phyloP scores from a whole-genome alignment of 2,113 vertebrate species.

The Anser brachyrhynchus region DNA sequence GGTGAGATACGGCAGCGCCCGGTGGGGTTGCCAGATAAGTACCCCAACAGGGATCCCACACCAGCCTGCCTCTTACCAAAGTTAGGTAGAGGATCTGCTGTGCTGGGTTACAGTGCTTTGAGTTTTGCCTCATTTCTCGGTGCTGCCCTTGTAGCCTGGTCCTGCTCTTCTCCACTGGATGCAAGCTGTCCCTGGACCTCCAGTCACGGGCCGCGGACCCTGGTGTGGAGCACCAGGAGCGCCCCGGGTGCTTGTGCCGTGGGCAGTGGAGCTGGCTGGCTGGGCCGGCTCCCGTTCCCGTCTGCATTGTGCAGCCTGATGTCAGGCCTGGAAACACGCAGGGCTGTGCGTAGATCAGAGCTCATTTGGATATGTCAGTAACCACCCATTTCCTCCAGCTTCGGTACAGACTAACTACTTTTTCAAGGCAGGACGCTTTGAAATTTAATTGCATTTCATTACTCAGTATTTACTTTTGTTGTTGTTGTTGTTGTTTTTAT shows the following conservation, averaged over 20 bases:
- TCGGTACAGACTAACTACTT: too few relatives aligned
- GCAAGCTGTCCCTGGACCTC: not conserved
- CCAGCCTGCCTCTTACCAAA: not conserved
- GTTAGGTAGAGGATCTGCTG: not conserved
- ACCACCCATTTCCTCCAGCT: not conserved
- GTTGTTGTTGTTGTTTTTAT: not conserved
- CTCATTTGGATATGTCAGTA: not conserved
- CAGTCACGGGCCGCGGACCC: too few relatives aligned
- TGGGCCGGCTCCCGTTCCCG: not conserved
- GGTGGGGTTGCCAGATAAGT: not conserved
- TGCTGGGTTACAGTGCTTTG: not conserved
- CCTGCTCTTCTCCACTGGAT: fast-evolving
- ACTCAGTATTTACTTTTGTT: not conserved
- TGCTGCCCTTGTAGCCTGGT: not conserved
- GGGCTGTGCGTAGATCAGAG: not conserved
- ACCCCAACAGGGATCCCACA: not conserved
- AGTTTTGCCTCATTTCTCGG: not conserved
- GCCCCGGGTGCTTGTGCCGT: not conserved
- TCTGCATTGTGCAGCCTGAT: not conserved
- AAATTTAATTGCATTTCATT: not conserved
- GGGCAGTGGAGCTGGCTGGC: not conserved
- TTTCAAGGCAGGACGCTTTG: not conserved
- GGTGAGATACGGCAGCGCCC: not conserved
- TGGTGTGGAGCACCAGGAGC: not conserved
- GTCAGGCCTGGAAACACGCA: not conserved